These are phyloP conservation scores for Alfaro cultratus DNA, from an alignment of 2,797 vertebrate genomes.

Conservation along the genomic window DNA sequence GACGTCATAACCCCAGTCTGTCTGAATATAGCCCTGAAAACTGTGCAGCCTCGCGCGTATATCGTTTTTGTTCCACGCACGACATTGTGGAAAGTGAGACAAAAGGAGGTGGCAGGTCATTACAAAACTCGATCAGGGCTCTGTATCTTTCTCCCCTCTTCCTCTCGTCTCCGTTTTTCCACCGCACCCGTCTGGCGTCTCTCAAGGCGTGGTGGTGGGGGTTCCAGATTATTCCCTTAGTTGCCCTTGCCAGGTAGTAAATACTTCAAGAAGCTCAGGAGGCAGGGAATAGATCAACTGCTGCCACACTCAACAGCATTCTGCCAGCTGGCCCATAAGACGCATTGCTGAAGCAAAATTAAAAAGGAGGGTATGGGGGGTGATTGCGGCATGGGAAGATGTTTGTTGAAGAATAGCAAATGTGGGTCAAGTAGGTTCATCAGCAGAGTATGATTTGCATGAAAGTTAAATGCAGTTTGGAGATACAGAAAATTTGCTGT, in stretches of 20 bases:
- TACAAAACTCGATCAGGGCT: constrained; percentile 51
- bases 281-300: constrained; percentile 59
- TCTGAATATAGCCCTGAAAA: constrained; percentile 9
- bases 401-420: constrained; percentile 8
- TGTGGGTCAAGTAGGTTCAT: constrained; percentile 17
- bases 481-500: neutral
- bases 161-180: constrained; percentile 10
- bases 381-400: neutral
- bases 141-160: constrained; percentile 28
- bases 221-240: constrained; percentile 60
- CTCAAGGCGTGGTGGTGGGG: constrained; percentile 21
- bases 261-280: constrained; percentile 63
- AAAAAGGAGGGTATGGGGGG: neutral
- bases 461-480: constrained; percentile 22
- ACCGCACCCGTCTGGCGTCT: constrained; percentile 17
- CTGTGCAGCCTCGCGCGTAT: constrained; percentile 3
- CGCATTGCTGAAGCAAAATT: neutral
- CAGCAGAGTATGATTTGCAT: neutral
- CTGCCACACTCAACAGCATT: constrained; percentile 43
- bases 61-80: constrained; percentile 26
- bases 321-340: constrained; percentile 25
- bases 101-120: constrained; percentile 66
- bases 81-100: constrained; percentile 39
- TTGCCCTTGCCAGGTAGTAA: constrained; percentile 63
- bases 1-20: constrained; percentile 21